Percentiles rank a stretch among this genome's conserved stretches.
Conservation (phyloP, 2,888 invertebrate species). For the Maniola hyperantus region DNA sequence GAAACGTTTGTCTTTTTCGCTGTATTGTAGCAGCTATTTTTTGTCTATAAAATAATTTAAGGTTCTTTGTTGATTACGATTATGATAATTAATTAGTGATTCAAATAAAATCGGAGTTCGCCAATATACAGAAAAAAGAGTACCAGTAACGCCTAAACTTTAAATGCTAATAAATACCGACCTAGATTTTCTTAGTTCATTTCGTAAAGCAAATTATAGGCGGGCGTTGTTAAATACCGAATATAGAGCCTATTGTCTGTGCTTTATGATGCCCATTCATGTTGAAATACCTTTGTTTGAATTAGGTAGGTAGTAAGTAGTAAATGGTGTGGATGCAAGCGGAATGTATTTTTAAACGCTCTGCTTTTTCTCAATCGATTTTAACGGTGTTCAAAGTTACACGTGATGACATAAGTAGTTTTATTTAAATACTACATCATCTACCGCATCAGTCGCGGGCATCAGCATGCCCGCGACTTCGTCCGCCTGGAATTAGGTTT, state of each 20-base stretch:
- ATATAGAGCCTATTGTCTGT: slow-evolving; percentile 54
- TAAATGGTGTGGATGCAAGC: slow-evolving; percentile 23
- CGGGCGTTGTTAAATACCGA: slow-evolving; percentile 55
- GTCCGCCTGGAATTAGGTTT: too few species aligned
- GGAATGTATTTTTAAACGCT: slow-evolving; percentile 27
- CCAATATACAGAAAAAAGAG: background rate
- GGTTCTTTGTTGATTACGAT: background rate
- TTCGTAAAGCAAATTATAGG: slow-evolving; percentile 64
- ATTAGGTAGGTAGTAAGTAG: slow-evolving; percentile 17
- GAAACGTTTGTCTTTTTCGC: background rate
- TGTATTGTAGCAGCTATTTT: background rate
- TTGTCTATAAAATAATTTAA: background rate
- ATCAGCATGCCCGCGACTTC: too few species aligned
- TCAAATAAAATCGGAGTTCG: background rate
- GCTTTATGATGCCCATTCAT: slow-evolving; percentile 41
- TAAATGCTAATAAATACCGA: slow-evolving; percentile 46
- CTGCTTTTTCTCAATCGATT: slow-evolving; percentile 25
- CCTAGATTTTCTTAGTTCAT: slow-evolving; percentile 50
- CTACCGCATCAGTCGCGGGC: too few species aligned
- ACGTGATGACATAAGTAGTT: slow-evolving; percentile 5
- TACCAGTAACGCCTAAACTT: slow-evolving; percentile 28
- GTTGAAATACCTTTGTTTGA: slow-evolving; percentile 33
- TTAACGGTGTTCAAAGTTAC: slow-evolving; percentile 7
- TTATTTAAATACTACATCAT: too few species aligned
- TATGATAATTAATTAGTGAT: background rate